Conservation (phyloP, 2,888 invertebrate genomes). For the Onchidella celtica region DNA sequence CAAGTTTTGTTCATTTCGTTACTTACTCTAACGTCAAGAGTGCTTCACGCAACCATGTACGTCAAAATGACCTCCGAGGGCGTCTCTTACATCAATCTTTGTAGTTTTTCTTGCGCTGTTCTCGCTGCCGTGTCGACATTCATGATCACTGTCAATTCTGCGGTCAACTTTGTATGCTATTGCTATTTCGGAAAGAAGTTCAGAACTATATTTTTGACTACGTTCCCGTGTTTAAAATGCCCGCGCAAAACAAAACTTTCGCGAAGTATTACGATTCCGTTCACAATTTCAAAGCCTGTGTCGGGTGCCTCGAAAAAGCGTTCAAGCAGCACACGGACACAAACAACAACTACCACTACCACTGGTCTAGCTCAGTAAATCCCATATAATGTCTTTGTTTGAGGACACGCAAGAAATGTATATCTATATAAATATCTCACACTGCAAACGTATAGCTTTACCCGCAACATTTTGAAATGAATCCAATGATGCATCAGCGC, state of each 20-base stretch:
- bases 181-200: slow-evolving; percentile 31
- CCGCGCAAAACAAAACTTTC: not conserved
- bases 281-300: too few relatives aligned
- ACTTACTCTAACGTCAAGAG: slow-evolving; percentile 5
- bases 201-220: not conserved
- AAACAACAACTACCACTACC: too few relatives aligned
- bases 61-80: not conserved
- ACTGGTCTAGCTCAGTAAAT: too few relatives aligned
- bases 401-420: too few relatives aligned
- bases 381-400: too few relatives aligned
- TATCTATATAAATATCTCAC: too few relatives aligned
- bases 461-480: too few relatives aligned
- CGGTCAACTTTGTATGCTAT: slow-evolving; percentile 38
- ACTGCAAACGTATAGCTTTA: too few relatives aligned
- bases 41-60: slow-evolving; percentile 3
- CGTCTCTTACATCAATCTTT: not conserved
- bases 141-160: slow-evolving; percentile 2
- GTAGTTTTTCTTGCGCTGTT: not conserved
- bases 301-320: too few relatives aligned
- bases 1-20: slow-evolving; percentile 32
- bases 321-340: too few relatives aligned
- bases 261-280: too few relatives aligned
- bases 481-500: too few relatives aligned
- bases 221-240: not conserved
- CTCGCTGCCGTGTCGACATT: not conserved